These are phyloP conservation scores for Platysteira castanea DNA, from an alignment of 2,113 vertebrate genomes.

Conservation along the genomic window DNA sequence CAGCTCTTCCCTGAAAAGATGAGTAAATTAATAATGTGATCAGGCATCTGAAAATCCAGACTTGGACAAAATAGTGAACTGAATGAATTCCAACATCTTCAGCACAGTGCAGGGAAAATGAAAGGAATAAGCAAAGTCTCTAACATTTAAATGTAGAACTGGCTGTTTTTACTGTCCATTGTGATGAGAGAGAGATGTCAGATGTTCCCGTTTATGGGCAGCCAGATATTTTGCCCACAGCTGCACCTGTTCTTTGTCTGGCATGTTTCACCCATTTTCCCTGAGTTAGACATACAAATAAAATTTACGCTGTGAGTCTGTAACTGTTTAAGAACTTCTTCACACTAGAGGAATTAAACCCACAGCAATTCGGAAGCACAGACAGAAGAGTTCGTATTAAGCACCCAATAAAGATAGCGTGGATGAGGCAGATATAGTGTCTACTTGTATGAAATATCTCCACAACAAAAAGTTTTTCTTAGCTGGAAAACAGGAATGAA, in stretches of 20 bases:
- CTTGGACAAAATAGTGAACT: neutral
- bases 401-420: neutral
- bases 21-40: neutral
- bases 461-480: neutral
- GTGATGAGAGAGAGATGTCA: neutral
- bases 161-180: neutral
- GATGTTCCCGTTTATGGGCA: neutral
- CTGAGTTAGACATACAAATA: neutral
- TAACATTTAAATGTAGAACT: neutral
- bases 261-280: neutral
- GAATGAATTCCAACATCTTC: neutral
- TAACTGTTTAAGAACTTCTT: neutral
- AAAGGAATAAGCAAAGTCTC: neutral
- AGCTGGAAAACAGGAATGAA: neutral
- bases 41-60: neutral
- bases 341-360: neutral
- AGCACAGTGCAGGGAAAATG: neutral
- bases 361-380: neutral
- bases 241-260: neutral
- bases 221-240: neutral
- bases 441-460: rapidly evolving
- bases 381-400: neutral
- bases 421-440: neutral
- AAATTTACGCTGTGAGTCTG: neutral
- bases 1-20: neutral